Evolutionary conservation across 2,888 invertebrate species (phyloP), one percentile per base, ranked within the genome.

Genomic region (Coelopa pilipes): DNA sequence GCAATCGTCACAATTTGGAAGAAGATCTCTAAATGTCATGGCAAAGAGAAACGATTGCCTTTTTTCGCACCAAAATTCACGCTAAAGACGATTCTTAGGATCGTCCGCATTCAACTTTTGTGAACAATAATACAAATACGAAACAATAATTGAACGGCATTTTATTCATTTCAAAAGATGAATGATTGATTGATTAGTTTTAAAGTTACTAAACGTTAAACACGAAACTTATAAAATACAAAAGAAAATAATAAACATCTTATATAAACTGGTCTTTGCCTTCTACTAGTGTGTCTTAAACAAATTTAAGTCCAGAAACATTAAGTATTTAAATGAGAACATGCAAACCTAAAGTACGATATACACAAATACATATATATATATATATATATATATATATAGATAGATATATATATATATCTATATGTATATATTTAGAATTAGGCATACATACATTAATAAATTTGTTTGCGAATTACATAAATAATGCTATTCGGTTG

Each of bases 221-320:
- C 53, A 75, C 62, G 60, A 70, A 75, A 17, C 34, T 24, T 19
- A 24, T 45, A 67, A 49, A 60, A 67, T 50, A 60, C 17, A 50
- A 57, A 68, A 72, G 70, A 45, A 60, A 46, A 17, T 57, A 67
- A 45, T 13, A 62, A 73, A 45, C 49, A 75, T 73, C 49, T 60
- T 4, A 34, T 7, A 34, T 34, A 73, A 74, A 77, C 76, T 78
- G 78, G 76, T 76, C 76, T 79, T 77, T 79, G 80, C 80, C 79
- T 79, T 80, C 78, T 79, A 78, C 76, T 79, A 78, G 78, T 79
- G 80, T 80, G 80, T 80, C 80, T 80, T 80, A 79, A 77, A 47
- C 63, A 68, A 49, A 65, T 68, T 70, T 62, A 63, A 69, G 73
- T 69, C 63, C 70, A 73, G 24, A 55, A 68, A 68, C 9, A 69